Conservation (phyloP, 53 echinoderm and acorn worm genomes). For the Antedon mediterranea region DNA sequence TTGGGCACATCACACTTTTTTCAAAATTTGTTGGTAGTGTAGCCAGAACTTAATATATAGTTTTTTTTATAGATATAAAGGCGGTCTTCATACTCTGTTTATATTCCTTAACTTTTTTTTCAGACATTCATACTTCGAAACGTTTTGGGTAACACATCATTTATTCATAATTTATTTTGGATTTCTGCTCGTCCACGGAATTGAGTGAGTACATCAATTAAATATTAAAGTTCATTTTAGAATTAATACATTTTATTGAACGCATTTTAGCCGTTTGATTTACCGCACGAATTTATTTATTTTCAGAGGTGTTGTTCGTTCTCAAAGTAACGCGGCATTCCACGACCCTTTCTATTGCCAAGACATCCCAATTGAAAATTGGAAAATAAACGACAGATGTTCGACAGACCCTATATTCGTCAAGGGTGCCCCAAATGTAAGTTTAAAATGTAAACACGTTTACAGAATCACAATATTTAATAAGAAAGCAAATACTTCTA, state of each 20-base stretch:
- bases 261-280: too few relatives aligned
- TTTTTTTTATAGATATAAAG: too few relatives aligned
- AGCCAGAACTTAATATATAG: too few relatives aligned
- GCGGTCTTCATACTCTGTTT: too few relatives aligned
- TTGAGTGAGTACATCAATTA: slow-evolving; percentile 41
- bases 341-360: not conserved
- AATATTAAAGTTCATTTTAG: too few relatives aligned
- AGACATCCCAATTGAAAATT: not conserved
- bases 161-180: slow-evolving; percentile 71
- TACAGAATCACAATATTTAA: too few relatives aligned
- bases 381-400: not conserved
- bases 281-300: too few relatives aligned
- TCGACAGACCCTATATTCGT: not conserved
- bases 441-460: not conserved
- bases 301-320: not conserved
- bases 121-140: slow-evolving; percentile 93
- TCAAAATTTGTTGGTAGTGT: too few relatives aligned
- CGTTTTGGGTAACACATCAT: slow-evolving; percentile 97
- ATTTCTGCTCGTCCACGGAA: slow-evolving; percentile 61
- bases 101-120: not conserved
- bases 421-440: not conserved
- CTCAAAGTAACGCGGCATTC: not conserved
- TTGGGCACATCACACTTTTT: too few relatives aligned
- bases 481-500: too few relatives aligned
- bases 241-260: too few relatives aligned